Base-by-base conservation (phyloP, 2,113 vertebrate genomes). In the Urocolius indicus region DNA sequence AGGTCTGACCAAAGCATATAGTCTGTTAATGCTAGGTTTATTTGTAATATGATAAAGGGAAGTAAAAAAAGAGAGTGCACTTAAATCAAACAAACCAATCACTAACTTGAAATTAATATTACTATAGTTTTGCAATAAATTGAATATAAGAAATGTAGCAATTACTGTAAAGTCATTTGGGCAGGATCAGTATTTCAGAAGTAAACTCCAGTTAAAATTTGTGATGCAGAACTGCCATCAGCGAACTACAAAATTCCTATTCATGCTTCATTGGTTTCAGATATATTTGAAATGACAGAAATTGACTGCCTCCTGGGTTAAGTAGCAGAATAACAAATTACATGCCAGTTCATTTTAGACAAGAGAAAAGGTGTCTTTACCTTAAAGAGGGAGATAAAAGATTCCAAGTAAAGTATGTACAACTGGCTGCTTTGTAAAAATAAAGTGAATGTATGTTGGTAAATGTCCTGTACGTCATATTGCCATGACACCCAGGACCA, bases 301-400 rank as follows among this genome's bases (percentile, higher is more conserved):
- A 93, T 67, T 89, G n/a, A 43, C 88, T 96, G 80, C 65, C 94
- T 94, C 65, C 62, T 89, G 82, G 84, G 29, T 90, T 95, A 97
- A 95, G n/a, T 22, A 90, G 67, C 34, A 17, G 79, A 93, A 84
- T 34, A 90, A 51, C 21, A 83, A 93, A 94, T 91, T 72, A 65
- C 41, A 82, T 8, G 16, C 23, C 84, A 88, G 68, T 58, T 94
- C 82, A 62, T 77, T 86, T 63, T 46, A 76, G 51, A 62, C 92
- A 67, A 80, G 11, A 16, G 16, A 92, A 97, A 94, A 46, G 67
- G 8, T 68, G 93, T 87, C 29, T 91, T 85, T 89, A 87, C 45
- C 65, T 95, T 55, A 84, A 93, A 94, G 30, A 92, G 51, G 22
- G 65, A 86, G 68, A 92, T 43, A 66, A 71, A 67, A 41, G 6